Conservation (phyloP, 1,140 invertebrate species). For the Riptortus pedestris region DNA sequence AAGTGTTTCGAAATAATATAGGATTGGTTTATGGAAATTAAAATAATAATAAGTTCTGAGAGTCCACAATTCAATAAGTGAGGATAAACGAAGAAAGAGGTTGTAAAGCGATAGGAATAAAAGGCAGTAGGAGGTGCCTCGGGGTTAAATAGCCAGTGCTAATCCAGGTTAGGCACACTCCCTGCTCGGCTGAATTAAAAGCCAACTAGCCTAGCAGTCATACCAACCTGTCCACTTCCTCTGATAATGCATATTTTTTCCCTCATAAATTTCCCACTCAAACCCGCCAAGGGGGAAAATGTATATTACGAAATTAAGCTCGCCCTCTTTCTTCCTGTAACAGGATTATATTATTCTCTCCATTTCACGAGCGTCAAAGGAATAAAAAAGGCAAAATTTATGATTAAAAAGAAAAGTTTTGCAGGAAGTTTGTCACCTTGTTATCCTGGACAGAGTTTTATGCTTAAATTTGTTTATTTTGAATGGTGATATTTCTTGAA, state of each 20-base stretch:
- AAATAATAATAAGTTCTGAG: background rate
- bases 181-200: background rate
- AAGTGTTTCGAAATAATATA: background rate
- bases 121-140: background rate
- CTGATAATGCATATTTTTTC: background rate
- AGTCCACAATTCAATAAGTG: background rate
- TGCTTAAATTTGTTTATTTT: too few relatives aligned
- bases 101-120: background rate
- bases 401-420: too few relatives aligned
- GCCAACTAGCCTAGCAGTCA: background rate
- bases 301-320: background rate
- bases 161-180: background rate
- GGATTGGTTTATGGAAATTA: background rate
- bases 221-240: background rate
- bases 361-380: too few relatives aligned
- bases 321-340: background rate
- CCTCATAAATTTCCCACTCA: background rate
- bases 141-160: background rate
- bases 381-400: too few relatives aligned
- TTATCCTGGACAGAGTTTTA: too few relatives aligned
- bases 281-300: background rate
- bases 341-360: too few relatives aligned
- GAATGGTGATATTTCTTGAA: too few relatives aligned
- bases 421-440: too few relatives aligned
- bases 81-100: background rate